These are phyloP conservation scores for Setophaga petechia DNA, from an alignment of 2,113 vertebrate genomes.

Conservation along the genomic window DNA sequence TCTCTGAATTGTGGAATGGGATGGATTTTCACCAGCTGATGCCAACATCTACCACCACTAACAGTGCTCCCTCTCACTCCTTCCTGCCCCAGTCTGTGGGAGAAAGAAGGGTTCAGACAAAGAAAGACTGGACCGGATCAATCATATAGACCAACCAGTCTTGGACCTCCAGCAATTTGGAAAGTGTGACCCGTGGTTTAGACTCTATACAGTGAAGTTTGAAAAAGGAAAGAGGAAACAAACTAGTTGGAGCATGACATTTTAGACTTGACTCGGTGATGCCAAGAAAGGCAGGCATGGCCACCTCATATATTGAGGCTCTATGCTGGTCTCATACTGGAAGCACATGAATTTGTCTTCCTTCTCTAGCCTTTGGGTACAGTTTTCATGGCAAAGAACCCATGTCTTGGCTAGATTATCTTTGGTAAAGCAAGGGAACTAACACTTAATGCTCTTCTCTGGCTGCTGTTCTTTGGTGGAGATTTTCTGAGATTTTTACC, in stretches of 20 bases:
- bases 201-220: neutral
- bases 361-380: neutral
- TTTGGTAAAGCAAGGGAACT: neutral
- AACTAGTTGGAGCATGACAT: neutral
- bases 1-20: neutral
- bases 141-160: neutral
- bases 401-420: neutral
- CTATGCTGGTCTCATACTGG: neutral
- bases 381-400: neutral
- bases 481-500: neutral
- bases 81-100: neutral
- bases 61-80: neutral
- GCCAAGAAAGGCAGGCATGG: neutral
- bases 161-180: neutral
- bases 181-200: neutral
- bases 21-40: neutral
- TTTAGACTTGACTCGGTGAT: neutral
- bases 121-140: neutral
- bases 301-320: neutral
- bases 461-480: neutral
- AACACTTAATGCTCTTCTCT: neutral
- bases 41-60: neutral
- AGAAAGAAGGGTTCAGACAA: neutral
- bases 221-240: neutral
- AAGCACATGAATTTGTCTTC: neutral